Conservation (phyloP, 2,797 vertebrate species). For the Gymnocypris eckloni region DNA sequence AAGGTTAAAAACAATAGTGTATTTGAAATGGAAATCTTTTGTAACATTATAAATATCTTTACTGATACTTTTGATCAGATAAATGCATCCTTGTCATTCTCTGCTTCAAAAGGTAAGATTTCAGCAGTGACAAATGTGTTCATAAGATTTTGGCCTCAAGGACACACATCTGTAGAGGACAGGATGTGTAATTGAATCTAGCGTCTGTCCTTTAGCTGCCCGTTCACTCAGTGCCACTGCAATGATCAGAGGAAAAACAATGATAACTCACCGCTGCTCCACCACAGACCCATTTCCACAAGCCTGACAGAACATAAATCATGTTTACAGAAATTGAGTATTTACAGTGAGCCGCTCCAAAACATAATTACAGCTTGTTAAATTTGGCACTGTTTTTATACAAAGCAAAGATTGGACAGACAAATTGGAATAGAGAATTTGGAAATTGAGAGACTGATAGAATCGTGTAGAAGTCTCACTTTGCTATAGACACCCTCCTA, state of each 20-base stretch:
- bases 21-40: too few relatives aligned
- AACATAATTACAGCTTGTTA: conserved; percentile 40
- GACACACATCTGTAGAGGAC: conserved; percentile 35
- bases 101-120: conserved; percentile 26
- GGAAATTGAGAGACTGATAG: neutral
- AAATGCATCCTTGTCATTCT: neutral
- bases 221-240: conserved; percentile 51
- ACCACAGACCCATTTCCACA: conserved; percentile 52
- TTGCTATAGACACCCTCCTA: neutral
- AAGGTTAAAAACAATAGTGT: too few relatives aligned
- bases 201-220: conserved; percentile 15
- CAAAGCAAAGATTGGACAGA: neutral
- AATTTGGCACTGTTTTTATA: conserved; percentile 22
- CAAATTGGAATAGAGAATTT: neutral
- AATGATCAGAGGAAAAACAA: conserved; percentile 50
- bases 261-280: conserved; percentile 52
- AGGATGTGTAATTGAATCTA: conserved; percentile 43
- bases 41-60: too few relatives aligned
- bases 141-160: conserved; percentile 15
- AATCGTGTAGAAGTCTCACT: neutral
- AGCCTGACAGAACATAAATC: conserved; percentile 60
- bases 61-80: too few relatives aligned
- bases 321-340: conserved; percentile 55
- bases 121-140: neutral
- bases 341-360: conserved; percentile 44